Evolutionary conservation across 2,113 vertebrate genomes (phyloP).

Genomic region (Phalacrocorax pelagicus): DNA sequence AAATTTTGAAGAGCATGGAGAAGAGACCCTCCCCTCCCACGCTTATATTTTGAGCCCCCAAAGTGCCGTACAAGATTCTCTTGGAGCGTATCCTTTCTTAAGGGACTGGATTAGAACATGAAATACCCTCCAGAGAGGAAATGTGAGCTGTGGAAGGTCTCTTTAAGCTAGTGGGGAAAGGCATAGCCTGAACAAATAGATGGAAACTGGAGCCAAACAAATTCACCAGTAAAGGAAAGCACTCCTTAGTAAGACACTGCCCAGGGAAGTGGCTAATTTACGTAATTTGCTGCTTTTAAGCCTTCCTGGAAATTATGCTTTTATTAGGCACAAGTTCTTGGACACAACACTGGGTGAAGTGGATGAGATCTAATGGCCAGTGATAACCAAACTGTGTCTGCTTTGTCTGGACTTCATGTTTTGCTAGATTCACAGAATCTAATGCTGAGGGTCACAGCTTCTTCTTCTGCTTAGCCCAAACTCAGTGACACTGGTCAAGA

Average conservation of each 20-base stretch:
- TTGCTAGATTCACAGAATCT: neutral
- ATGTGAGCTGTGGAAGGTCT: neutral
- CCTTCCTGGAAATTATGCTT: neutral
- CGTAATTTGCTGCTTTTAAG: neutral
- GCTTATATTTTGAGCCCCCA: neutral
- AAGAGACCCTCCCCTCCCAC: neutral
- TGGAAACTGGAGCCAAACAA: neutral
- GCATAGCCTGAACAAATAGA: neutral
- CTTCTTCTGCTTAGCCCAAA: neutral
- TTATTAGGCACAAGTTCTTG: neutral
- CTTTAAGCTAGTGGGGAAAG: neutral
- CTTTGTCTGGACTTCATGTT: neutral
- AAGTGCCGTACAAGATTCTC: neutral
- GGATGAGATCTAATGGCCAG: neutral
- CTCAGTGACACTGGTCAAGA: neutral
- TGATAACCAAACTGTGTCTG: neutral
- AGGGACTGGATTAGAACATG: neutral
- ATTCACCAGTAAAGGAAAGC: neutral
- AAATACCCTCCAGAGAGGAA: neutral
- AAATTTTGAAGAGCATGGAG: neutral
- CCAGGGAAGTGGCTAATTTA: neutral
- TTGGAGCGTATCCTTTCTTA: neutral
- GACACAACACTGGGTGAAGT: neutral
- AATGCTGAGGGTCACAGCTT: neutral
- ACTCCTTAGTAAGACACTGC: neutral